A percentile compares a stretch with the other conserved stretches of the same genome.
These are phyloP conservation scores for Halichondria panicea DNA, from an alignment of 37 sponge, comb jelly and placozoan species.

Conservation along the genomic window DNA sequence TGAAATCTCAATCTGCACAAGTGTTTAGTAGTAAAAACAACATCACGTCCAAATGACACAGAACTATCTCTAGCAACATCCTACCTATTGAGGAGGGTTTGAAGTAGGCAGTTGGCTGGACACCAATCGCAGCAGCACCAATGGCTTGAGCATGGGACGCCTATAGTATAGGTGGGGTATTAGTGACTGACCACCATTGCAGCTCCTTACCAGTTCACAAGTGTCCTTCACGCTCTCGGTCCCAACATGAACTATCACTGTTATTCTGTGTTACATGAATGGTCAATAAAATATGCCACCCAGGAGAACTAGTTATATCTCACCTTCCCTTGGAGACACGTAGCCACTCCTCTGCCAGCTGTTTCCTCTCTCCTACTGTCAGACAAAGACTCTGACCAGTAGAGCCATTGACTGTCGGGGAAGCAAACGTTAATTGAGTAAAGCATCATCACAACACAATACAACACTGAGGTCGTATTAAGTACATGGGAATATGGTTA, in stretches of 20 bases:
- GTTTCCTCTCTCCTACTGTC: constrained; percentile 70
- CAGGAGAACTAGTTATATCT: neutral
- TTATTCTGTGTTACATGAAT: constrained; percentile 43
- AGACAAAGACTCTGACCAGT: constrained; percentile 81
- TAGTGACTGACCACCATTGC: neutral
- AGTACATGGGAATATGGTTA: neutral
- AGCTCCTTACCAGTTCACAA: constrained; percentile 66
- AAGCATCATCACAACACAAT: neutral
- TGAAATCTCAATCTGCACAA: too few species aligned
- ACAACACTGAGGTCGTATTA: neutral
- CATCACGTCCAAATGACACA: too few species aligned
- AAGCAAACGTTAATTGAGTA: neutral
- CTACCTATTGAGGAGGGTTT: constrained; percentile 71
- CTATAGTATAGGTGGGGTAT: neutral
- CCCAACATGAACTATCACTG: constrained; percentile 79
- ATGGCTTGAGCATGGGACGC: constrained; percentile 45
- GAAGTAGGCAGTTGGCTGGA: constrained; percentile 64
- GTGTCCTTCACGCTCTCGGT: constrained; percentile 63
- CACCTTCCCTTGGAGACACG: constrained; percentile 49
- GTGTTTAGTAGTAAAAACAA: too few species aligned
- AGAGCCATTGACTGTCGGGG: constrained; percentile 73
- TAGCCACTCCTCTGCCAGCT: constrained; percentile 73
- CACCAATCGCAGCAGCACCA: constrained; percentile 65
- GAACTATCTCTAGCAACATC: too few species aligned
- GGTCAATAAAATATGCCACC: neutral